Base-by-base conservation (phyloP, 2,797 vertebrate genomes). In the Crenuchus spilurus region DNA sequence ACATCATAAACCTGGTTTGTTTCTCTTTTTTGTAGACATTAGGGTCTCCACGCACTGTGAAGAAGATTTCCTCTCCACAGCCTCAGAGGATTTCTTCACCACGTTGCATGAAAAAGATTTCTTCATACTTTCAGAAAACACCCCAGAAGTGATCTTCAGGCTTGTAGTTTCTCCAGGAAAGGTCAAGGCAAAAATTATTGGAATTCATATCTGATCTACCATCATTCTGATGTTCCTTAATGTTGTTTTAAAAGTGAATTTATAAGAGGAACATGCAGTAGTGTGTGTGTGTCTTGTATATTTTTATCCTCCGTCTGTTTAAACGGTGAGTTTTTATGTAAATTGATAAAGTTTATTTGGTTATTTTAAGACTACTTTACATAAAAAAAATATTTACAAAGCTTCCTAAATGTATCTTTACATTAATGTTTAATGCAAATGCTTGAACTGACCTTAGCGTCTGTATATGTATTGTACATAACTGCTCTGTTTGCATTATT, bases 91-190 rank as follows among this genome's bases (percentile, higher is more conserved):
- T 82, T 61, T 78, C 82, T 54, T 91, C 93, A 9, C 93, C 94
- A 13, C 87, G 84, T 71, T 92, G 87, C 75, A 96, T 93, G 92
- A 95, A 95, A 89, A 99, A 98, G 88, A 99, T 99, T 86, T 97
- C 95, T 55, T 92, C 90, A 0, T 99, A 98, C 85, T 99, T 99
- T 78, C 87, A 88, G 5, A 94, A 90, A 87, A 93, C 87, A 54
- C 83, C 75, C 84, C 69, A 88, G 85, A 87, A 93, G 61, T 94
- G 87, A 93, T 24, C 24, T 2, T 1, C 16, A 8, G 3, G 20
- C 51, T 30, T 2, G 14, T 37, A 18, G 10, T 20, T 3, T 16
- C 22, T 26, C 10, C 51, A 30, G 51, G 33, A 13, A 52, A 74
- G n/a, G 24, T 24, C 20, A 2, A 72, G 22, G 24, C 52, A n/a